These are phyloP conservation scores for Lochmaea crataegi DNA, from an alignment of 2,888 invertebrate genomes.

Conservation along the genomic window DNA sequence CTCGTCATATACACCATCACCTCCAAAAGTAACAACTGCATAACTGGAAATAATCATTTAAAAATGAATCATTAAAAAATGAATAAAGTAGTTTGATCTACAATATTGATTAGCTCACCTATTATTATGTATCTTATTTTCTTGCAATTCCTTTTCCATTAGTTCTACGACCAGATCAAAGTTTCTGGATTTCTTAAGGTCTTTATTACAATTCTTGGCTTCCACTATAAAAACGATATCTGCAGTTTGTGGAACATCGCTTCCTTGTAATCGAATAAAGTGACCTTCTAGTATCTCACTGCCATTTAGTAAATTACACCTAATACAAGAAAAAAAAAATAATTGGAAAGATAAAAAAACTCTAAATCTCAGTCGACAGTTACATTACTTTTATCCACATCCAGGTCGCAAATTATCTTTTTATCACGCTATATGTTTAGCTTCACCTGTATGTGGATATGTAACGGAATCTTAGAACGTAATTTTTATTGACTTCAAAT, in stretches of 20 bases:
- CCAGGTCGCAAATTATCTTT: slow-evolving; percentile 6
- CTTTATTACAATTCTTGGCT: slow-evolving; percentile 84
- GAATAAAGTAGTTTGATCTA: slow-evolving; percentile 29
- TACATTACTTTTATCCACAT: slow-evolving; percentile 31
- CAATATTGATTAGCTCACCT: slow-evolving; percentile 65
- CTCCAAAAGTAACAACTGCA: slow-evolving; percentile 86
- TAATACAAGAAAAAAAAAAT: slow-evolving; percentile 56
- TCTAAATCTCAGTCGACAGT: slow-evolving; percentile 37
- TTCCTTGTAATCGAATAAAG: slow-evolving; percentile 73
- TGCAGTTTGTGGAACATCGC: slow-evolving; percentile 73
- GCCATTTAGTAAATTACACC: slow-evolving; percentile 78
- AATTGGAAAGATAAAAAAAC: slow-evolving; percentile 38
- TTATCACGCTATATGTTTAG: neutral
- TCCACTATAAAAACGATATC: slow-evolving; percentile 93
- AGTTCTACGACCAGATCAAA: slow-evolving; percentile 76
- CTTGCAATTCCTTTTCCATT: slow-evolving; percentile 76
- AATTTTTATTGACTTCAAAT: too few species aligned
- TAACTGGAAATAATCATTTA: slow-evolving; percentile 69
- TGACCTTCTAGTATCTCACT: slow-evolving; percentile 80
- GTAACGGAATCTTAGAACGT: too few species aligned
- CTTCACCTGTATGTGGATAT: too few species aligned
- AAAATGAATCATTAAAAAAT: slow-evolving; percentile 9
- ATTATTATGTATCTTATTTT: slow-evolving; percentile 72
- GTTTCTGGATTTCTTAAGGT: slow-evolving; percentile 74
- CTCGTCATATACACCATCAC: slow-evolving; percentile 76